Percentiles rank a stretch among this genome's conserved stretches.
These are phyloP conservation scores for Drosophila tropicalis DNA, from an alignment of 1,140 invertebrate species.

Conservation along the genomic window DNA sequence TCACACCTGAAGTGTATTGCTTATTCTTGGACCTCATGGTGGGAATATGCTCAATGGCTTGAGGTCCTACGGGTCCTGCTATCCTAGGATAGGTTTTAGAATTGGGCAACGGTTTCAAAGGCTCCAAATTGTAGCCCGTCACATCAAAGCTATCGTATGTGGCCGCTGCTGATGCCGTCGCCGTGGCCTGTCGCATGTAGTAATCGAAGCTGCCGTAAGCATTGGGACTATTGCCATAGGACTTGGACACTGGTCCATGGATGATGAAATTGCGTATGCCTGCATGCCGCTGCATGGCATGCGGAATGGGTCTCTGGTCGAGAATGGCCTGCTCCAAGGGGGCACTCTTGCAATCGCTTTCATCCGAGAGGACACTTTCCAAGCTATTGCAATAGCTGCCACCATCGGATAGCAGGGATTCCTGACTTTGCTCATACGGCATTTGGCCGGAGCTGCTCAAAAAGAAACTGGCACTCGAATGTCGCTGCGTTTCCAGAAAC, in stretches of 20 bases:
- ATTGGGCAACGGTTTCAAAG: slow-evolving; percentile 62
- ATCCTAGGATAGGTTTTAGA: slow-evolving; percentile 77
- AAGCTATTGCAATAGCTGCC: slow-evolving; percentile 88
- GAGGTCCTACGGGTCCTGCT: slow-evolving; percentile 34
- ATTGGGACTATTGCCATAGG: slow-evolving; percentile 86
- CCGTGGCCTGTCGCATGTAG: slow-evolving; percentile 70
- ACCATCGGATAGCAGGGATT: slow-evolving; percentile 89
- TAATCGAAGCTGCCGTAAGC: slow-evolving; percentile 82
- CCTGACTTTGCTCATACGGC: slow-evolving; percentile 85
- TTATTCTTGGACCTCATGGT: slow-evolving; percentile 75
- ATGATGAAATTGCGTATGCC: slow-evolving; percentile 78
- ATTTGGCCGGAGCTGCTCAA: slow-evolving; percentile 84
- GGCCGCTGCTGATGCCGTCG: slow-evolving; percentile 31
- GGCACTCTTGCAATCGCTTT: slow-evolving; percentile 90
- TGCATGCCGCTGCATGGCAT: slow-evolving; percentile 66
- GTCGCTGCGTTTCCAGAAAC: slow-evolving; percentile 84
- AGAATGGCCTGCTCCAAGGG: slow-evolving; percentile 89
- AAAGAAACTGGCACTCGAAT: slow-evolving; percentile 87
- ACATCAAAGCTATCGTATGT: slow-evolving; percentile 77
- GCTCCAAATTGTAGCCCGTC: slow-evolving; percentile 73
- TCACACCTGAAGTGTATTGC: slow-evolving; percentile 77
- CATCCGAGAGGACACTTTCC: slow-evolving; percentile 91
- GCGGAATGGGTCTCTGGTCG: slow-evolving; percentile 59
- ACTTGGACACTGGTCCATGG: slow-evolving; percentile 84
- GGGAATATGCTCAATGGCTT: slow-evolving; percentile 70